phyloP scores from a whole-genome alignment of 2,888 invertebrate species.

The Stenodera caucasica region DNA sequence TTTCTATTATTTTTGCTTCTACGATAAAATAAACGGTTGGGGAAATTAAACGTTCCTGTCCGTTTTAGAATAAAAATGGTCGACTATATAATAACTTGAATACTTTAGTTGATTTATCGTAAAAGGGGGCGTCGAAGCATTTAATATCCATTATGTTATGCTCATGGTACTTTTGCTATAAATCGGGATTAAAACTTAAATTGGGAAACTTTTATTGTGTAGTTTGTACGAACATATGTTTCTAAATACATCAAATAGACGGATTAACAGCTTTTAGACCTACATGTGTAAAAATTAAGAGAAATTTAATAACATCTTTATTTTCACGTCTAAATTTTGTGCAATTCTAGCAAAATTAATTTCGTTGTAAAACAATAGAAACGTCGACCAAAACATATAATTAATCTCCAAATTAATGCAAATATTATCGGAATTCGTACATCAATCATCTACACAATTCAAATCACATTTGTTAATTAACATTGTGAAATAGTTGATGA shows the following conservation, averaged over 20 bases:
- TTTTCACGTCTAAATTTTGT: too few relatives aligned
- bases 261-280: slow-evolving; percentile 16
- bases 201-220: slow-evolving; percentile 44
- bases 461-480: too few relatives aligned
- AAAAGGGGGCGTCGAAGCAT: slow-evolving; percentile 39
- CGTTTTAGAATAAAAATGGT: slow-evolving; percentile 3
- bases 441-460: too few relatives aligned
- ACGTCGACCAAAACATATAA: too few relatives aligned
- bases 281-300: too few relatives aligned
- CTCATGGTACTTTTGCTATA: slow-evolving; percentile 40
- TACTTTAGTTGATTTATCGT: slow-evolving; percentile 31
- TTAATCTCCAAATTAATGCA: too few relatives aligned
- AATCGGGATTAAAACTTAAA: slow-evolving; percentile 49
- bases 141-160: slow-evolving; percentile 44
- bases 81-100: not conserved
- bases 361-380: too few relatives aligned
- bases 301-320: too few relatives aligned
- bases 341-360: too few relatives aligned
- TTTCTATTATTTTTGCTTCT: too few relatives aligned
- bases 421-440: too few relatives aligned
- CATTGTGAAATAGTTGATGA: too few relatives aligned
- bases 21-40: not conserved
- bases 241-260: slow-evolving; percentile 22
- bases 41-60: slow-evolving; percentile 2
- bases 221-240: slow-evolving; percentile 41